Percentiles rank a stretch among this genome's conserved stretches.
Conservation (phyloP, 1,140 invertebrate genomes). For the Magallana angulata region DNA sequence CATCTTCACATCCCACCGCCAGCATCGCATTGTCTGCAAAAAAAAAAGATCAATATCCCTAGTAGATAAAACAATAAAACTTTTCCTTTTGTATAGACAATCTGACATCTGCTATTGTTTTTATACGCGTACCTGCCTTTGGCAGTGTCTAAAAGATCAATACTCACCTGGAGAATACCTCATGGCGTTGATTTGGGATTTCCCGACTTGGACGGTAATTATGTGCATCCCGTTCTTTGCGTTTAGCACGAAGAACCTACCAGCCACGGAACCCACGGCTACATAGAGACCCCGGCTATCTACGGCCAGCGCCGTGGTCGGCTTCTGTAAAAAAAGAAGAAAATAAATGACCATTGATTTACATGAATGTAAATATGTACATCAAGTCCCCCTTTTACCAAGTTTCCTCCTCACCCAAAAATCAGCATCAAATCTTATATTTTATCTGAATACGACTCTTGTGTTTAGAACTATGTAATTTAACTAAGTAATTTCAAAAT, state of each 20-base stretch:
- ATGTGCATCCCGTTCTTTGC: conserved; percentile 90
- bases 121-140: not conserved
- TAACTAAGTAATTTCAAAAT: no score
- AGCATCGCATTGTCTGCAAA: conserved; percentile 86
- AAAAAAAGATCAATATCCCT: conserved; percentile 43
- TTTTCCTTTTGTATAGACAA: no score
- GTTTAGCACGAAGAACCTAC: conserved; percentile 91
- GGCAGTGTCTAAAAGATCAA: not conserved
- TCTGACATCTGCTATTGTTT: no score
- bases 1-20: conserved; percentile 92
- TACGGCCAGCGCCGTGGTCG: conserved; percentile 87
- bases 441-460: no score
- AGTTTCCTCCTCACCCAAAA: no score
- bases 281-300: conserved; percentile 67
- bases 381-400: no score
- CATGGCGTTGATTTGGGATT: conserved; percentile 88
- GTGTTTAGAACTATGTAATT: no score
- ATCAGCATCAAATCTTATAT: no score
- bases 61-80: not conserved
- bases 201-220: conserved; percentile 89
- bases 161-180: conserved; percentile 88
- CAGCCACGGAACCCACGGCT: conserved; percentile 85
- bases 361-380: no score
- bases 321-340: conserved; percentile 84
- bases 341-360: not conserved